Base-by-base conservation (phyloP, 64 coral and sea anemone genomes). In the Porites lutea region DNA sequence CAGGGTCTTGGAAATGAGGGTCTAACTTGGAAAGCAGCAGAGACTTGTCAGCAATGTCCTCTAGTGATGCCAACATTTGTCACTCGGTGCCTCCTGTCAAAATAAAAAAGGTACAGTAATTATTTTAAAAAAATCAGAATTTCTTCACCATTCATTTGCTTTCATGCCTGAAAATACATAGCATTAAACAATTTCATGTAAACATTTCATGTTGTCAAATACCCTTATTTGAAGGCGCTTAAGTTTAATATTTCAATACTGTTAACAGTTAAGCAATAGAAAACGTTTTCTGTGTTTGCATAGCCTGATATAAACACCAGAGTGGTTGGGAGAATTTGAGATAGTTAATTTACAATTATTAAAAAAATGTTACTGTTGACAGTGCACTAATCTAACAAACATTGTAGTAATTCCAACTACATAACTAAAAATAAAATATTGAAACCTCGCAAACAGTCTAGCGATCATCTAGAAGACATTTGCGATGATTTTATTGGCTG, bases 11-110 rank as follows among this genome's bases (percentile, higher is more conserved):
- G 27, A 86, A 86, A 21, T 37, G 19, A 5, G 11, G 3, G 2
- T 16, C 48, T 12, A 86, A 27, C 59, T 86, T 86, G 8, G 59
- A 5, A 60, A 23, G 15, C 2, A 62, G 82, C 19, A 86, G 46
- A 20, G 82, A 64, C 5, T 46, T 62, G 15, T 65, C 27, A 9
- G 69, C 82, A 69, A 86, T 86, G 9, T 69, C 23, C 13, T 64
- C 59, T 3, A 27, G 27, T 27, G 59, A 44, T 13, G 37, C 19
- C 63, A 86, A 9, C 7, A 86, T 63, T 48, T 86, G n/a, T 5
- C 82, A 22, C 51, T 86, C 82, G 37, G 82, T 86, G 5, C 55
- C n/a, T 63, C 82, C 82, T 86, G 3, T 21, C 13, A 82, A 61
- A 11, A 23, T 13, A 82, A 60, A 15, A 75, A 48, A 57, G 12